Conservation (phyloP, 2,888 invertebrate genomes). For the Glaucopsyche alexis region DNA sequence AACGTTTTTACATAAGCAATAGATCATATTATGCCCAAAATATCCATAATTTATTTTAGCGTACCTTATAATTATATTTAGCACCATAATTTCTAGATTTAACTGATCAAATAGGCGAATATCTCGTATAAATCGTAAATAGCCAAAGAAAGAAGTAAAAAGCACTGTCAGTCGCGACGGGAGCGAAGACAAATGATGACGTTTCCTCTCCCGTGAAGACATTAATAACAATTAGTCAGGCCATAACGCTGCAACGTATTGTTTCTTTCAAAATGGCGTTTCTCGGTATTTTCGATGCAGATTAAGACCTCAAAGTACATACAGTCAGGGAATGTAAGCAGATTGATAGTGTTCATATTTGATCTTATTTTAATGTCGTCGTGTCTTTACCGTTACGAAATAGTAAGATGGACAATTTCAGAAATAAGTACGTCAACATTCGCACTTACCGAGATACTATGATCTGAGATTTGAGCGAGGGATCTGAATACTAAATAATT, state of each 20-base stretch:
- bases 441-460: too few species aligned
- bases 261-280: conserved; percentile 29
- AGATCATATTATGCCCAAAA: too few species aligned
- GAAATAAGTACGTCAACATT: too few species aligned
- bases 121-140: conserved; percentile 10
- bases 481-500: not conserved
- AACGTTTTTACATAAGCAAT: too few species aligned
- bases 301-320: not conserved
- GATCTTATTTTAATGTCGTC: too few species aligned
- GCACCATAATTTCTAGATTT: not conserved
- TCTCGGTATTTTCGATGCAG: not conserved
- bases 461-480: too few species aligned
- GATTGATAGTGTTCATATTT: too few species aligned
- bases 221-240: conserved; percentile 75
- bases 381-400: too few species aligned
- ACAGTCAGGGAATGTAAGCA: too few species aligned
- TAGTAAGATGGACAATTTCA: too few species aligned
- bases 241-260: conserved; percentile 43
- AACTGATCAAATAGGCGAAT: not conserved
- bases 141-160: conserved; percentile 49
- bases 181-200: conserved; percentile 66
- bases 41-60: too few species aligned
- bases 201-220: conserved; percentile 50
- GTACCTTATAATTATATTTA: too few species aligned
- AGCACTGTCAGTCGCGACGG: conserved; percentile 56